Base-by-base conservation (phyloP, 2,113 vertebrate species). In the Lonchura striata region DNA sequence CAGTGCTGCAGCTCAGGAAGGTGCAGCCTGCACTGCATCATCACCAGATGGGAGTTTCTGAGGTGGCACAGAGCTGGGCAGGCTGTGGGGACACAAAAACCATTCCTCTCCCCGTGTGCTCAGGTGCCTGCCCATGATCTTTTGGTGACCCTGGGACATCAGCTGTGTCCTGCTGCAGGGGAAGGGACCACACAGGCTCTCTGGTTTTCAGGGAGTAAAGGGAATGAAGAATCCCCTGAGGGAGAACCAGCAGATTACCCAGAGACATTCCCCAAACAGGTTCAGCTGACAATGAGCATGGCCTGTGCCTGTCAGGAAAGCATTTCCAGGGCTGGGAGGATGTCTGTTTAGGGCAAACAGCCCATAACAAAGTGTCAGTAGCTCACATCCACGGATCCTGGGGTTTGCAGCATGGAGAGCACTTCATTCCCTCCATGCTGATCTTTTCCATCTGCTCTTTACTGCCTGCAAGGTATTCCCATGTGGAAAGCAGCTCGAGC, bases 371-470 rank as follows among this genome's bases (percentile, higher is more conserved):
- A 88, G 64, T 3, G 20, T 33, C 72, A 68, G 80, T 77, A 92
- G 59, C 82, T 92, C 42, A 21, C 33, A 77, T 39, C 42, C 72
- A 53, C 11, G 6, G 64, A 44, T 49, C 52, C 81, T 68, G 47
- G 47, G 69, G 9, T 75, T 56, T 77, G 76, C n/a, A 71, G 77
- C 57, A 81, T 27, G 88, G 56, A 35, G 88, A 86, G 60, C 68
- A 83, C 71, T 90, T 86, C 80, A 86, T 92, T 96, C 76, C 79
- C 64, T 77, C 74, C 57, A 2, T 2, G 11, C 50, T 94, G 96
- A 97, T 95, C 64, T 94, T 77, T 95, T 94, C 95, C 95, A 94
- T 94, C 94, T 95, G 96, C 88, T 94, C 77, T 94, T 94, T 93
- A 83, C 88, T 93, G 88, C 82, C 86, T 92, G 82, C 68, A 90